Percentiles rank a stretch among this genome's conserved stretches.
phyloP scores from a whole-genome alignment of 1,140 invertebrate species.

The Trichomalopsis sarcophagae region DNA sequence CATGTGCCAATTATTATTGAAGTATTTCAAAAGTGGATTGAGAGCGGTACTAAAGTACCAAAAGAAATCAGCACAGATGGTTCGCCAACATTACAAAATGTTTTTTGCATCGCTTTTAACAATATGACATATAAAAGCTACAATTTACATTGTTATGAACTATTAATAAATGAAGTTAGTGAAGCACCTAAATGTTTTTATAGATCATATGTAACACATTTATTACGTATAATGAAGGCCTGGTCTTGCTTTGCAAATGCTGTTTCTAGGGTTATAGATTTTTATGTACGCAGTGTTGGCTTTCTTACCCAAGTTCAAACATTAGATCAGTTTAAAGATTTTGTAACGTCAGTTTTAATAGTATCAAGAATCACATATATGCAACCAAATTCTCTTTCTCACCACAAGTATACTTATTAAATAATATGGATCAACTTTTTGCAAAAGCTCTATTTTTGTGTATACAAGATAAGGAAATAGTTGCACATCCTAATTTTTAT shows the following conservation, averaged over 20 bases:
- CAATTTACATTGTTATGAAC: background rate
- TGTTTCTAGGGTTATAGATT: background rate
- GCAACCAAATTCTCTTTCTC: background rate
- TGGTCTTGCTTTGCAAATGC: background rate
- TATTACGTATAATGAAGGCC: background rate
- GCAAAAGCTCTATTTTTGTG: background rate
- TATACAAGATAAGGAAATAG: background rate
- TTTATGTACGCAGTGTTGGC: background rate
- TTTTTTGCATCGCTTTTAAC: background rate
- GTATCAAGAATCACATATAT: background rate
- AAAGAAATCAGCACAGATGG: conserved; percentile 7
- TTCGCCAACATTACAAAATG: background rate
- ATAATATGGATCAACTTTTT: background rate
- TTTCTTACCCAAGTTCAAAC: background rate
- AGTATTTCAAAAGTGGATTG: background rate
- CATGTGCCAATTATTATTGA: background rate
- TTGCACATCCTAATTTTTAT: background rate
- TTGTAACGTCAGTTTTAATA: background rate
- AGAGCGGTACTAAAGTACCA: background rate
- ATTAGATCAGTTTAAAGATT: background rate
- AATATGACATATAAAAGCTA: background rate
- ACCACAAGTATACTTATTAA: background rate
- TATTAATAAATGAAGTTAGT: no score
- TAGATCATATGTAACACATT: no score
- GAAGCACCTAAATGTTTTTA: no score